Percentiles rank a stretch among this genome's conserved stretches.
Evolutionary conservation across 64 coral and sea anemone species (phyloP).

Genomic region (Pocillopora verrucosa): DNA sequence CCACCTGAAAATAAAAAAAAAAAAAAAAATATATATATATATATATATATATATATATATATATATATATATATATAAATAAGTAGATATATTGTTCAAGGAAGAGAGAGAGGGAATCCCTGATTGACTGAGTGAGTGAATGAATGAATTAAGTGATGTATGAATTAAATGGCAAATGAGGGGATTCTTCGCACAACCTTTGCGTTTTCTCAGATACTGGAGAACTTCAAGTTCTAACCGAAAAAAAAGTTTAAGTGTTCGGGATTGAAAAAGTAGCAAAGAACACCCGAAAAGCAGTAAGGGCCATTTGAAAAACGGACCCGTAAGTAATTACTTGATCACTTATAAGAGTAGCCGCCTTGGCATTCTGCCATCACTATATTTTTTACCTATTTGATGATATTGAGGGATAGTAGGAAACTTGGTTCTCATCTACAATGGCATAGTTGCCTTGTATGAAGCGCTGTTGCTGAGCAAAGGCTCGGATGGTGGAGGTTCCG

Average conservation of each 20-base stretch:
- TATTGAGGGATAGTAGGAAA: constrained; percentile 72
- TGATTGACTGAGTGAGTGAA: neutral
- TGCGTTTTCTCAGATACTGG: too few relatives aligned
- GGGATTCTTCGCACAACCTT: too few relatives aligned
- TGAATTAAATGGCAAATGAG: too few relatives aligned
- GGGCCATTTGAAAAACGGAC: too few relatives aligned
- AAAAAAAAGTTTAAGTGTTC: too few relatives aligned
- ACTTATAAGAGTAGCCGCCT: too few relatives aligned
- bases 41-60: too few relatives aligned
- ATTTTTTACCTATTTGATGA: constrained; percentile 60
- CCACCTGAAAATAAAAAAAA: constrained; percentile 51
- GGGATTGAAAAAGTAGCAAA: neutral
- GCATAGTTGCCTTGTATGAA: constrained; percentile 66
- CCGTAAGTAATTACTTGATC: too few relatives aligned
- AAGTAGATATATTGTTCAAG: neutral
- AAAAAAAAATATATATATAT: neutral
- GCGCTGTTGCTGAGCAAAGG: constrained; percentile 61
- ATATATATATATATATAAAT: too few relatives aligned
- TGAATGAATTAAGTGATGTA: too few relatives aligned
- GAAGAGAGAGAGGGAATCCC: neutral
- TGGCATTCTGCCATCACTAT: neutral
- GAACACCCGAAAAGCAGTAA: neutral
- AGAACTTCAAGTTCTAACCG: too few relatives aligned
- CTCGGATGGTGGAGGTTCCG: constrained; percentile 77
- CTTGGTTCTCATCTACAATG: constrained; percentile 78